Percentiles rank a stretch among this genome's conserved stretches.
Evolutionary conservation across 92 coral and sea anemone species (phyloP).

Genomic region (Meandrina meandrites): DNA sequence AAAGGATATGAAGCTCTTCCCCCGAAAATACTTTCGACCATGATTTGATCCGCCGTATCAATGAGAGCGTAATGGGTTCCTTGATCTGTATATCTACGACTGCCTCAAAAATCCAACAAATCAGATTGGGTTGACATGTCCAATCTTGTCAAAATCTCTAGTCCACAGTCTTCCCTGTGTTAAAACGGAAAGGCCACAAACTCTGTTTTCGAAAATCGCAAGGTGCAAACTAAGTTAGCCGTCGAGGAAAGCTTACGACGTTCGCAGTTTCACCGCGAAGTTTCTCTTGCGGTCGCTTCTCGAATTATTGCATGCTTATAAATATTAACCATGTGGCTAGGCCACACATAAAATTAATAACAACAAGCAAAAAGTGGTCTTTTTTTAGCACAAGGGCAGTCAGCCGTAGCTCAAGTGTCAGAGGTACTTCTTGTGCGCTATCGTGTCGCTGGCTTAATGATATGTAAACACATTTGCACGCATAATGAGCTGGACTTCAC

Average conservation of each 20-base stretch:
- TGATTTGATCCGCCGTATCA: constrained; percentile 11
- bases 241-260: neutral
- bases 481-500: constrained; percentile 25
- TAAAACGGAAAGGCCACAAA: neutral
- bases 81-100: constrained; percentile 26
- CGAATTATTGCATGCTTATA: constrained; percentile 35
- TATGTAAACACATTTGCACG: constrained; percentile 40
- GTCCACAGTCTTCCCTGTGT: neutral
- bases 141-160: constrained; percentile 30
- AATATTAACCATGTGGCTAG: constrained; percentile 48
- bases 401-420: constrained; percentile 38
- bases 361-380: constrained; percentile 45
- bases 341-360: constrained; percentile 37
- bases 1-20: constrained; percentile 33
- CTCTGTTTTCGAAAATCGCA: constrained; percentile 35
- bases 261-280: constrained; percentile 5
- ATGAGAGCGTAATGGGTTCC: neutral
- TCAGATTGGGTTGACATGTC: constrained; percentile 15
- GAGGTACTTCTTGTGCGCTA: constrained; percentile 6
- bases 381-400: constrained; percentile 41
- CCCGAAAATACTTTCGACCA: constrained; percentile 63
- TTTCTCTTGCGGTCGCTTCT: constrained; percentile 30
- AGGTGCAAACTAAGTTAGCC: neutral
- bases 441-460: constrained; percentile 36
- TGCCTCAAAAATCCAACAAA: constrained; percentile 18